A percentile compares a stretch with the other conserved stretches of the same genome.
Conservation (phyloP, 2,113 vertebrate species). For the Mastomys natalensis region DNA sequence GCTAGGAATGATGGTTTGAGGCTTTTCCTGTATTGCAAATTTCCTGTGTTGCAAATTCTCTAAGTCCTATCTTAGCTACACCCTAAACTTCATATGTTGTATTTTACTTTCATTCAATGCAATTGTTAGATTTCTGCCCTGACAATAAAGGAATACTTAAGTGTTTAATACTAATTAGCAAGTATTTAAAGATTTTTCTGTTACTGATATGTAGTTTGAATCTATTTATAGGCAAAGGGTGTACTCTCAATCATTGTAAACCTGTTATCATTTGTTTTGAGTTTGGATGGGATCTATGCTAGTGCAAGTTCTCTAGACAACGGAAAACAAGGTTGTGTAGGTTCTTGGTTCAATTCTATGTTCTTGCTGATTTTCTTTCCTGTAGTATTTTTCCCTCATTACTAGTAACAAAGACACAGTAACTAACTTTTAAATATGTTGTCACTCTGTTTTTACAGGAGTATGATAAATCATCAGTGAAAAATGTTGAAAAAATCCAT, state of each 20-base stretch:
- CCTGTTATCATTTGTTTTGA: constrained; percentile 33
- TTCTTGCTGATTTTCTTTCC: not conserved
- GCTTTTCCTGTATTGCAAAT: not conserved
- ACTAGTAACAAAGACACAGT: not conserved
- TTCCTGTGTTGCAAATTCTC: not conserved
- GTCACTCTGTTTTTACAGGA: not conserved
- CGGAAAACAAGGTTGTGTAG: not conserved
- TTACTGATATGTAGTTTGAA: constrained; percentile 21
- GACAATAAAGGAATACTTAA: not conserved
- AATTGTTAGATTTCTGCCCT: not conserved
- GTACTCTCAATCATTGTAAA: not conserved
- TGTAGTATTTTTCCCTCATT: not conserved
- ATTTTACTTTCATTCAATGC: not conserved
- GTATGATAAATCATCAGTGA: not conserved
- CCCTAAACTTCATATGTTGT: not conserved
- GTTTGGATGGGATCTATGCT: not conserved
- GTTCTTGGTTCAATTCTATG: not conserved
- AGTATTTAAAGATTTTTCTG: constrained; percentile 23
- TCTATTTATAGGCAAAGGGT: not conserved
- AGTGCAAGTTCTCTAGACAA: not conserved
- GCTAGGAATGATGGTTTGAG: not conserved
- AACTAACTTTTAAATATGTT: not conserved
- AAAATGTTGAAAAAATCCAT: not conserved
- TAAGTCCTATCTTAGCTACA: not conserved
- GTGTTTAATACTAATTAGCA: not conserved